Evolutionary conservation across 2,113 vertebrate genomes (phyloP).

Genomic region (Misgurnus mizolepis): DNA sequence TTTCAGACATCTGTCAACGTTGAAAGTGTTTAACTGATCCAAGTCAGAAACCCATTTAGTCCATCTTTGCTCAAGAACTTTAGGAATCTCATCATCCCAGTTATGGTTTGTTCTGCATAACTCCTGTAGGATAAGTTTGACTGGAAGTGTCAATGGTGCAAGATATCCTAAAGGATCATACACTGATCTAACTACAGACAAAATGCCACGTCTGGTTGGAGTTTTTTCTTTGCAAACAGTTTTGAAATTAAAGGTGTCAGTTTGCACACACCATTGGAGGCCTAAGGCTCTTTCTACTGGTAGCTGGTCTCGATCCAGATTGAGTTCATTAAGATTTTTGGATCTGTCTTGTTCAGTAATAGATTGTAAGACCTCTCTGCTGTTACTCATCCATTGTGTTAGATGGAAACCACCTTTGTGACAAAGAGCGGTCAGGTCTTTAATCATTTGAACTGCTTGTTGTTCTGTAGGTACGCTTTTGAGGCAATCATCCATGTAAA

Average conservation of each 20-base stretch:
- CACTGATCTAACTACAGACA: constrained; percentile 44
- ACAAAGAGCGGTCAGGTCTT: constrained; percentile 4
- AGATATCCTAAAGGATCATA: constrained; percentile 39
- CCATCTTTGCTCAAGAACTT: neutral
- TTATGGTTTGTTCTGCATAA: neutral
- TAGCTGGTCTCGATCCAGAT: constrained; percentile 13
- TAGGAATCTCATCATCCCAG: constrained; percentile 19
- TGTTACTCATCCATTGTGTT: constrained; percentile 14
- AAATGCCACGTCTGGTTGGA: neutral
- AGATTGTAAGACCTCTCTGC: neutral
- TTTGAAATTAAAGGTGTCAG: constrained; percentile 34
- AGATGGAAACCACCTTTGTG: constrained; percentile 24
- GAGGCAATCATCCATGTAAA: constrained; percentile 45
- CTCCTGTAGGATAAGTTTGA: constrained; percentile 32
- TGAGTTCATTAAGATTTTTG: neutral
- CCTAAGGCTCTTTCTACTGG: constrained; percentile 36
- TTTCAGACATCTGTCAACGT: neutral
- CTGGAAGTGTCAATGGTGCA: constrained; percentile 25
- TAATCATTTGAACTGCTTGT: neutral
- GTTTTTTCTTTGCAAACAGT: neutral
- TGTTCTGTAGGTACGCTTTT: constrained; percentile 4
- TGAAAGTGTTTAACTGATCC: neutral
- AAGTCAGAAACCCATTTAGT: constrained; percentile 1
- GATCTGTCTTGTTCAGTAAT: constrained; percentile 2
- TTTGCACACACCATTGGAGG: constrained; percentile 41